phyloP scores from a whole-genome alignment of 2,888 invertebrate species.

The Agonum fuliginosum region DNA sequence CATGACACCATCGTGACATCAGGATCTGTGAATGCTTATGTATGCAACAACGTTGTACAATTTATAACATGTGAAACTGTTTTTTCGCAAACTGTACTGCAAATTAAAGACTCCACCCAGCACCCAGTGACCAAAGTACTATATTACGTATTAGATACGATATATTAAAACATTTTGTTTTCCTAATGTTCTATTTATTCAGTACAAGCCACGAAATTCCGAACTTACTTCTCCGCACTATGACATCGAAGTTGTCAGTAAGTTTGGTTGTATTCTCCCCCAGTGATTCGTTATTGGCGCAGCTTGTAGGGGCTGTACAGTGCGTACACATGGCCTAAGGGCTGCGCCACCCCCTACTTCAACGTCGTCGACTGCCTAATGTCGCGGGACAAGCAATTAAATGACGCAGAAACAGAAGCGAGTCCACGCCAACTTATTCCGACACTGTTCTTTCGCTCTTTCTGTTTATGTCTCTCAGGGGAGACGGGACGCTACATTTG shows the following conservation, averaged over 20 bases:
- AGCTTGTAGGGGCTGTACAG: constrained; percentile 15
- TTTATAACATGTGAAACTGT: no score
- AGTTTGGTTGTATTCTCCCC: neutral
- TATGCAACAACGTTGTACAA: no score
- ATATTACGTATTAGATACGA: no score
- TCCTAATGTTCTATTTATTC: neutral
- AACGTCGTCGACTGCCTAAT: constrained; percentile 42
- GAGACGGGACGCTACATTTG: constrained; percentile 8
- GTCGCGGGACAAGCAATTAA: constrained; percentile 57
- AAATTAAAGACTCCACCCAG: no score
- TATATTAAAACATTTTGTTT: no score
- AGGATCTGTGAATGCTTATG: no score
- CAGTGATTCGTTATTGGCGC: constrained; percentile 1
- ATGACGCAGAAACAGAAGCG: constrained; percentile 53
- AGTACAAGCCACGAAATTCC: constrained; percentile 12
- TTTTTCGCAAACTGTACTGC: no score
- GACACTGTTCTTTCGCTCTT: constrained; percentile 40
- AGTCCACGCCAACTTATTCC: constrained; percentile 36
- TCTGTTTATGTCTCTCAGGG: constrained; percentile 43
- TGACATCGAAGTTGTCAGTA: constrained; percentile 16
- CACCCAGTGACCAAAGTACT: no score
- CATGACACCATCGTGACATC: no score
- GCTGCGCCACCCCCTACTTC: neutral
- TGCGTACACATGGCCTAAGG: constrained; percentile 28
- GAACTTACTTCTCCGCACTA: constrained; percentile 10